Evolutionary conservation across 2,888 invertebrate genomes (phyloP).

Genomic region (Hyposoter didymator): DNA sequence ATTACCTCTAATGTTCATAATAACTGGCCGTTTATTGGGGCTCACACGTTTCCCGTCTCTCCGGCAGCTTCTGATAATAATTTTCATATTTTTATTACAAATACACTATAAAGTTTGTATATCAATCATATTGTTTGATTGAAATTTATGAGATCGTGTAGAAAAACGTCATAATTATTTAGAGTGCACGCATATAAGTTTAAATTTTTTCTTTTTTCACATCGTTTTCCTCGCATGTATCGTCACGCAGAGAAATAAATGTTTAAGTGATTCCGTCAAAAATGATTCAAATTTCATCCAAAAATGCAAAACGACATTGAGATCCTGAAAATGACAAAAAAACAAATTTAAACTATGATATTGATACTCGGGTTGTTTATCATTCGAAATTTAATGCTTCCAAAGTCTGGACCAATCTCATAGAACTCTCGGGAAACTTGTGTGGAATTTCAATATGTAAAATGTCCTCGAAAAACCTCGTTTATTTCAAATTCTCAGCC

Average conservation of each 20-base stretch:
- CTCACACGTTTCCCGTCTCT: neutral
- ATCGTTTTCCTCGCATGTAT: neutral
- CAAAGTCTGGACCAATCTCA: neutral
- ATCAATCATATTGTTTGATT: neutral
- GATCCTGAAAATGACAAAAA: neutral
- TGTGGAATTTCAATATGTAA: neutral
- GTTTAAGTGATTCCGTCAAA: neutral
- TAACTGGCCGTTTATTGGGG: slow-evolving; percentile 28
- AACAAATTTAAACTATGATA: neutral
- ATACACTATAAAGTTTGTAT: neutral
- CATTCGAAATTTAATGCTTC: neutral
- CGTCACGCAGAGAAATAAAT: neutral
- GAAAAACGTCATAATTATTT: neutral
- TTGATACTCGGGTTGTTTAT: neutral
- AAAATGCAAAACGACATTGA: neutral
- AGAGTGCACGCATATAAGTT: neutral
- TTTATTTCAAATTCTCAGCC: neutral
- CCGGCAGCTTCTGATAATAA: neutral
- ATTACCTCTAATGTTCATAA: slow-evolving; percentile 23
- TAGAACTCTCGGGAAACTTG: neutral
- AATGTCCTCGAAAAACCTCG: neutral
- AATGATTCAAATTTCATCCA: neutral
- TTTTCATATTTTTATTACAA: slow-evolving; percentile 10
- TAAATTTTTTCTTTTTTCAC: neutral
- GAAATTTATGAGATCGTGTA: neutral